These are phyloP conservation scores for Teleogryllus occipitalis DNA, from an alignment of 1,140 invertebrate species.

Conservation along the genomic window DNA sequence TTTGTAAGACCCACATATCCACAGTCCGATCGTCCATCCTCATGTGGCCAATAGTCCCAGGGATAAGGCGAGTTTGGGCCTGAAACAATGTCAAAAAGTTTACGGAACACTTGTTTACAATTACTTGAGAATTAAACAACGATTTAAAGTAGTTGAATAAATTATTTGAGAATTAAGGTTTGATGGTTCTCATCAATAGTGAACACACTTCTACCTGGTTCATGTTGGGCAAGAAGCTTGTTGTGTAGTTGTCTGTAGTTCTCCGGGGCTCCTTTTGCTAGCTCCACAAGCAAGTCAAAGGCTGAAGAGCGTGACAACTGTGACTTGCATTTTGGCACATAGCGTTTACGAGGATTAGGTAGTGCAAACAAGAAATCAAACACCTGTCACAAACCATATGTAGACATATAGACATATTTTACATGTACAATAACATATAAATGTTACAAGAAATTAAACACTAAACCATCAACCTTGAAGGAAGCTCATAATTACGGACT, in stretches of 20 bases:
- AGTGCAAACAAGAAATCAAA: slow-evolving; percentile 86
- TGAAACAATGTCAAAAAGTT: slow-evolving; percentile 29
- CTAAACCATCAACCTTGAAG: too few species aligned
- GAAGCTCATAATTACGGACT: too few species aligned
- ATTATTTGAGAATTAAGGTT: not conserved
- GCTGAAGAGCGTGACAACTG: slow-evolving; percentile 76
- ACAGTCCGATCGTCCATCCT: slow-evolving; percentile 85
- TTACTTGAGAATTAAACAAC: too few species aligned
- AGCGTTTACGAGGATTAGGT: slow-evolving; percentile 71
- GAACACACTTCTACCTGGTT: slow-evolving; percentile 48
- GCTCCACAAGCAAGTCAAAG: slow-evolving; percentile 81
- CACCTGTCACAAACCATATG: slow-evolving; percentile 41
- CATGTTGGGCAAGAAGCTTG: slow-evolving; percentile 76
- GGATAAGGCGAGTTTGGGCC: slow-evolving; percentile 77
- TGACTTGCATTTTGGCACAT: slow-evolving; percentile 89
- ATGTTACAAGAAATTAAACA: too few species aligned
- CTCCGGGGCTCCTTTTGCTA: slow-evolving; percentile 72
- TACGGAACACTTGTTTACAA: too few species aligned
- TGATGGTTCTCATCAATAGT: slow-evolving; percentile 9
- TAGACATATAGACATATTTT: not conserved
- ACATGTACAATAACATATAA: not conserved
- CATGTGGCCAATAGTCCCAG: slow-evolving; percentile 96
- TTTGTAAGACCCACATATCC: slow-evolving; percentile 92
- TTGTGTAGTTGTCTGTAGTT: slow-evolving; percentile 79
- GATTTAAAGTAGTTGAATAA: too few species aligned